Evolutionary conservation across 2,797 vertebrate species (phyloP).

Genomic region (Glossophaga mutica): DNA sequence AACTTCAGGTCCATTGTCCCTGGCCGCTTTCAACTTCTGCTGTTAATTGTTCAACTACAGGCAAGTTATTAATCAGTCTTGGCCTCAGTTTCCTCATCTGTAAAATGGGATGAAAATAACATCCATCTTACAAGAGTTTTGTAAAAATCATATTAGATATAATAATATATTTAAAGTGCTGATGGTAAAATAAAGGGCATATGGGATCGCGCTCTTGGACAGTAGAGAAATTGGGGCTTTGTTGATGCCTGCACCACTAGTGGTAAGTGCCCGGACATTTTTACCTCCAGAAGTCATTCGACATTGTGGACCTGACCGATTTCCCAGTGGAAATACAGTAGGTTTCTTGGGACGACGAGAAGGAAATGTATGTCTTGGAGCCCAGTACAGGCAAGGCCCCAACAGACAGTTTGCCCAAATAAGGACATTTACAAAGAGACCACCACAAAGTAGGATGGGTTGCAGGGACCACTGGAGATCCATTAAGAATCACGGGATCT

Average conservation of each 20-base stretch:
- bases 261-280: neutral
- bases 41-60: neutral
- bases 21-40: neutral
- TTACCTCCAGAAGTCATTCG: neutral
- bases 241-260: fast-evolving
- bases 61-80: neutral
- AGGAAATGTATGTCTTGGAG: neutral
- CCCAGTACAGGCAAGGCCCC: neutral
- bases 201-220: neutral
- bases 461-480: too few relatives aligned
- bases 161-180: neutral
- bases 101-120: neutral
- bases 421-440: neutral
- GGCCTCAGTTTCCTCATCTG: neutral
- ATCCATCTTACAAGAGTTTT: neutral
- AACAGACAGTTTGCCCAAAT: neutral
- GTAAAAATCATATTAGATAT: neutral
- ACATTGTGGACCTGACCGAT: neutral
- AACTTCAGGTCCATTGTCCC: neutral
- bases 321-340: neutral
- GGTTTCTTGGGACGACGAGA: neutral
- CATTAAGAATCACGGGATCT: neutral
- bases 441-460: neutral
- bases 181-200: neutral
- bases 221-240: neutral